Evolutionary conservation across 2,113 vertebrate genomes (phyloP).

Genomic region (Tenrec ecaudatus): DNA sequence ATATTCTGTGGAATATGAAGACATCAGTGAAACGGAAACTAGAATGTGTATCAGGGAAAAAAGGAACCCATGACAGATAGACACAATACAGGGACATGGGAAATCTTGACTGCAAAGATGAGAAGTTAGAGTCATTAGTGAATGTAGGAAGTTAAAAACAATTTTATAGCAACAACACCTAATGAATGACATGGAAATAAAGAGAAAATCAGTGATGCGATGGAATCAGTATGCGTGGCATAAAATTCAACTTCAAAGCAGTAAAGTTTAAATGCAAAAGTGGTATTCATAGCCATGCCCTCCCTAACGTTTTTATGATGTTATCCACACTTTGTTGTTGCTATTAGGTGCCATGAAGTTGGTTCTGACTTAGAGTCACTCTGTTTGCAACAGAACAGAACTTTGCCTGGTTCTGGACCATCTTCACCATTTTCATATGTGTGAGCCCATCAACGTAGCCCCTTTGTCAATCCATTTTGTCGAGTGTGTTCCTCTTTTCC

Average conservation of each 20-base stretch:
- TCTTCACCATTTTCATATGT: no score
- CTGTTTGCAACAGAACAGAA: neutral
- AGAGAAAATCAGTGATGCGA: neutral
- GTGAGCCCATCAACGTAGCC: no score
- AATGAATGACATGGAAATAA: neutral
- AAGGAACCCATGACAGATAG: neutral
- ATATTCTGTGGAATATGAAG: neutral
- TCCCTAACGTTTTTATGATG: neutral
- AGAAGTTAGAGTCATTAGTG: neutral
- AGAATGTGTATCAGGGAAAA: neutral
- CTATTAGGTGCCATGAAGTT: no score
- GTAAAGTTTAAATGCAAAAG: neutral
- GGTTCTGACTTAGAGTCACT: no score
- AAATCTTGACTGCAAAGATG: neutral
- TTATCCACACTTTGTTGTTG: no score
- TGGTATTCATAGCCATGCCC: neutral
- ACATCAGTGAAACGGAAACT: neutral
- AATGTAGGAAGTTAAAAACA: neutral
- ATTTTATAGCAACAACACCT: neutral
- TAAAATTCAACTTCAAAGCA: constrained; percentile 10
- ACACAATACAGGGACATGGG: neutral
- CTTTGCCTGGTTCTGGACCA: no score
- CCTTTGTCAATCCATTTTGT: no score
- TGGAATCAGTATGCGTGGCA: neutral
- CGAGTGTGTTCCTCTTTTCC: no score